These are phyloP conservation scores for Malthinus flaveolus DNA, from an alignment of 2,888 invertebrate genomes.

Conservation along the genomic window DNA sequence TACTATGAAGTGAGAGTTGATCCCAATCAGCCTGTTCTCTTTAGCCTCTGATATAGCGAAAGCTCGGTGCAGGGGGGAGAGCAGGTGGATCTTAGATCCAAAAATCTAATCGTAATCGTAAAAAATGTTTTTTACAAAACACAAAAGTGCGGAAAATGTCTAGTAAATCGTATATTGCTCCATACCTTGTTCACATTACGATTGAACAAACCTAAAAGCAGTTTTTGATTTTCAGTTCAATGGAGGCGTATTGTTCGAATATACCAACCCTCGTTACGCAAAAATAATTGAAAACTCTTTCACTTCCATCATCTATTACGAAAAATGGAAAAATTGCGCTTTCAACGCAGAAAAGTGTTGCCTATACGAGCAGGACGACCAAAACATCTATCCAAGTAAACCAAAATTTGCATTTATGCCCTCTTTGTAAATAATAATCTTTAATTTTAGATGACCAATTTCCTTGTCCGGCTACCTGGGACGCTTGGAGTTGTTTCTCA, in stretches of 20 bases:
- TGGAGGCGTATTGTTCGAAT: background rate
- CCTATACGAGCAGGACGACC: constrained; percentile 36
- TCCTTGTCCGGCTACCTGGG: constrained; percentile 63
- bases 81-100: too few species aligned
- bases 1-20: too few species aligned
- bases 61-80: too few species aligned
- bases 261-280: constrained; percentile 22
- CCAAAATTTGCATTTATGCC: background rate
- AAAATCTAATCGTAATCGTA: too few species aligned
- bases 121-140: too few species aligned
- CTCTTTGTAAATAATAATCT: background rate
- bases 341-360: constrained; percentile 46
- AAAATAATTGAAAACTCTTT: constrained; percentile 41
- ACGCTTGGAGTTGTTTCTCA: constrained; percentile 67
- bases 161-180: too few species aligned
- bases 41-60: too few species aligned
- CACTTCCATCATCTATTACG: constrained; percentile 36
- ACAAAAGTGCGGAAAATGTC: too few species aligned
- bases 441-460: constrained; percentile 37
- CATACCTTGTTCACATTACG: too few species aligned
- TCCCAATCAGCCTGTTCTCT: too few species aligned
- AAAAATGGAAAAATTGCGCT: constrained; percentile 45
- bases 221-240: background rate
- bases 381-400: constrained; percentile 39
- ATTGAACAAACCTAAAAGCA: too few species aligned